Percentiles rank a stretch among this genome's conserved stretches.
Conservation (phyloP, 2,113 vertebrate species). For the Phyllostomus hastatus region DNA sequence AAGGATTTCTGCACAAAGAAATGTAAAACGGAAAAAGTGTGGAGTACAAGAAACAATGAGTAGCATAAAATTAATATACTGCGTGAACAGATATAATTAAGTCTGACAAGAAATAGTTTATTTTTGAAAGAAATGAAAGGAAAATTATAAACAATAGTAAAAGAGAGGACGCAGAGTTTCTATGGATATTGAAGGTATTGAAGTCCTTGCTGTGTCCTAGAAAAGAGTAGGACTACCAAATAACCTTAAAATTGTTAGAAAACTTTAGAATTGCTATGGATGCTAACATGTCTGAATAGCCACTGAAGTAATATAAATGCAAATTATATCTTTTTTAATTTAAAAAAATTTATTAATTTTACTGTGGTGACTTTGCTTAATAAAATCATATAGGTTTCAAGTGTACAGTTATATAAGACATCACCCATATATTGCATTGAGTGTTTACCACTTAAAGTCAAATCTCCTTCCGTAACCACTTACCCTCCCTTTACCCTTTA, state of each 20-base stretch:
- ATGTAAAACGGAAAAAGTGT: neutral
- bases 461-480: too few relatives aligned
- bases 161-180: neutral
- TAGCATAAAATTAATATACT: slow-evolving; percentile 1
- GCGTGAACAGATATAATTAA: neutral
- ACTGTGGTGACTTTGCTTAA: too few relatives aligned
- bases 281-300: neutral
- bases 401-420: too few relatives aligned
- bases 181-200: neutral
- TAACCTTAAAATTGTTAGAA: neutral
- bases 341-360: neutral
- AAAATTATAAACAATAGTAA: neutral
- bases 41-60: neutral
- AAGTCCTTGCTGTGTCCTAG: neutral
- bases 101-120: neutral
- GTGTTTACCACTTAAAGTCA: too few relatives aligned
- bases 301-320: neutral
- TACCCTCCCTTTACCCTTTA: too few relatives aligned
- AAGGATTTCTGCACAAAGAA: neutral
- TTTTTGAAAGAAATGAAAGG: neutral
- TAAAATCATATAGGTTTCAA: too few relatives aligned
- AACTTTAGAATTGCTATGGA: neutral
- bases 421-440: too few relatives aligned
- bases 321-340: neutral
- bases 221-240: neutral